phyloP scores from a whole-genome alignment of 2,113 vertebrate species.

The Monarcha castaneiventris region DNA sequence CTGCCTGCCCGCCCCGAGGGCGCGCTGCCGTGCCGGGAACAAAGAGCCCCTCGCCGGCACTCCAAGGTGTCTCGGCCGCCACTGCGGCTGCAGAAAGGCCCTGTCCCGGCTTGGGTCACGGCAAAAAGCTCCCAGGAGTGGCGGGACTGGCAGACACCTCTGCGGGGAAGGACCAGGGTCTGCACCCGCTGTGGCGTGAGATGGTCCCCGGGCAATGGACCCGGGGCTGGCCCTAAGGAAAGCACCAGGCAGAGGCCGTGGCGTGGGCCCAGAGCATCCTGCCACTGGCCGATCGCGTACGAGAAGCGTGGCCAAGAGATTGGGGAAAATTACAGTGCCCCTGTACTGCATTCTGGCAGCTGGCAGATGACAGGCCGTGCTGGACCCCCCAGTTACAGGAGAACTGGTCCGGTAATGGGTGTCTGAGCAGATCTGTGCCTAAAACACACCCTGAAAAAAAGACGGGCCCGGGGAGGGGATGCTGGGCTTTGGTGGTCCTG shows the following conservation, averaged over 20 bases:
- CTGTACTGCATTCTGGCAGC: background rate
- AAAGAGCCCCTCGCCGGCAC: background rate
- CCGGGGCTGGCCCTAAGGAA: background rate
- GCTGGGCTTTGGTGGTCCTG: background rate
- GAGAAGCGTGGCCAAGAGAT: accelerated
- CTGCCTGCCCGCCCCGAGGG: background rate
- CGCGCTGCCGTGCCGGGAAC: background rate
- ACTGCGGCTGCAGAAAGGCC: background rate
- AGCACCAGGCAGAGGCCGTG: background rate
- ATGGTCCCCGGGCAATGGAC: accelerated
- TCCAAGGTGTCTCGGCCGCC: background rate
- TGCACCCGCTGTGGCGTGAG: accelerated
- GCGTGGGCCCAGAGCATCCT: accelerated
- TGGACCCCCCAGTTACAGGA: accelerated
- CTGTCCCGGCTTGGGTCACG: background rate
- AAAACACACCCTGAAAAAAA: background rate
- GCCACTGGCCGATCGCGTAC: accelerated
- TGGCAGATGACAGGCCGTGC: background rate
- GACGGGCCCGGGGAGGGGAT: accelerated
- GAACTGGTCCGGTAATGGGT: background rate
- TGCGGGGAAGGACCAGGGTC: background rate
- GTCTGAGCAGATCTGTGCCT: background rate
- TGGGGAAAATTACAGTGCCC: background rate
- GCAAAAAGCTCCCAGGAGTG: background rate
- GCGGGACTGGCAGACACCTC: background rate